These are phyloP conservation scores for Brassicogethes aeneus DNA, from an alignment of 2,888 invertebrate species.

Conservation along the genomic window DNA sequence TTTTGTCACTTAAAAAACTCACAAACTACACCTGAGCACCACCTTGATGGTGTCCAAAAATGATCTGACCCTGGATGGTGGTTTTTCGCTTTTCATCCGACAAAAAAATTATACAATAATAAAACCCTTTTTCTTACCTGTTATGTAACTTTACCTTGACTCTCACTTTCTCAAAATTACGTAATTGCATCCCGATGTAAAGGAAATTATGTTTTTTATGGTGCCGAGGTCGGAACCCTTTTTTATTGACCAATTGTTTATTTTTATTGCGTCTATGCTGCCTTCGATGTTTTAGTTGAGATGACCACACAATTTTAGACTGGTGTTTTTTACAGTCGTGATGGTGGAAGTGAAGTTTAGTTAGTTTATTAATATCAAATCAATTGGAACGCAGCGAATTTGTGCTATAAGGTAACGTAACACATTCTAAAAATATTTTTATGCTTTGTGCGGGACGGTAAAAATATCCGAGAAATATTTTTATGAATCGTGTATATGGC, in stretches of 20 bases:
- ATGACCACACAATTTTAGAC: constrained; percentile 12
- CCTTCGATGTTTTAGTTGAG: constrained; percentile 12
- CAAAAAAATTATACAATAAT: constrained; percentile 13
- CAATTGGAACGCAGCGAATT: too few species aligned
- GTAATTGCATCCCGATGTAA: constrained; percentile 5
- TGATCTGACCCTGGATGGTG: constrained; percentile 36
- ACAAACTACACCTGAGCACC: constrained; percentile 9
- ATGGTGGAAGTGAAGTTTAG: too few species aligned
- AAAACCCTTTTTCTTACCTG: constrained; percentile 29
- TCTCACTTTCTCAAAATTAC: constrained; percentile 29
- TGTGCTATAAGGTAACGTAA: too few species aligned
- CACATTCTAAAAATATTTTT: too few species aligned
- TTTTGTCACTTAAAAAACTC: constrained; percentile 7
- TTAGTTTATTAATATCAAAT: neutral
- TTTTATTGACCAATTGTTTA: constrained; percentile 16
- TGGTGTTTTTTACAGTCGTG: too few species aligned
- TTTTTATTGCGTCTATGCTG: constrained; percentile 8
- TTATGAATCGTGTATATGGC: too few species aligned
- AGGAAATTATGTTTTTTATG: neutral
- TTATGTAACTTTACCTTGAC: constrained; percentile 30
- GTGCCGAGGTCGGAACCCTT: constrained; percentile 7
- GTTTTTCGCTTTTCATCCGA: constrained; percentile 30
- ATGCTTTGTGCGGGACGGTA: too few species aligned
- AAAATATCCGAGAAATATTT: too few species aligned
- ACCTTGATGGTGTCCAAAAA: constrained; percentile 27